phyloP scores from a whole-genome alignment of 1,140 invertebrate genomes.

The Leptinotarsa defecta region DNA sequence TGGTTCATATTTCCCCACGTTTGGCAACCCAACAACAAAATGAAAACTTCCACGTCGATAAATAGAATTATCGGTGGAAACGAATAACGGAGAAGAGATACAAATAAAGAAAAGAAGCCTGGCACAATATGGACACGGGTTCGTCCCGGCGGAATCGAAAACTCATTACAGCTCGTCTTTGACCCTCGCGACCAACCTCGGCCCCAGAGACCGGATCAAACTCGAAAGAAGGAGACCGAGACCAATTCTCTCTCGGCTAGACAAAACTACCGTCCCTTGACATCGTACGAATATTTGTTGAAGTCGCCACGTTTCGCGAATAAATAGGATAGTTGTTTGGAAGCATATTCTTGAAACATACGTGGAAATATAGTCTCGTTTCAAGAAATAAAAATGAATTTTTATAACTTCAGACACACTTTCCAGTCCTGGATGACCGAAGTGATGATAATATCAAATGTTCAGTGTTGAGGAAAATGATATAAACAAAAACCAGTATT shows the following conservation, averaged over 20 bases:
- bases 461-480: too few relatives aligned
- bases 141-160: constrained; percentile 44
- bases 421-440: too few relatives aligned
- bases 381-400: too few relatives aligned
- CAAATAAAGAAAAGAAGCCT: constrained; percentile 20
- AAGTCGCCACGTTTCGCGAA: background rate
- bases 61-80: constrained; percentile 27
- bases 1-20: constrained; percentile 1
- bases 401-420: too few relatives aligned
- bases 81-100: constrained; percentile 22
- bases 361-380: background rate
- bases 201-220: constrained; percentile 37
- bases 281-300: constrained; percentile 15
- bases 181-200: constrained; percentile 43
- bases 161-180: constrained; percentile 49
- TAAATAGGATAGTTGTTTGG: background rate
- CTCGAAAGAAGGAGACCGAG: constrained; percentile 30
- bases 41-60: constrained; percentile 20
- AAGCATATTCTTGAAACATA: background rate
- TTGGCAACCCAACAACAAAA: background rate
- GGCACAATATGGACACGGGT: constrained; percentile 42
- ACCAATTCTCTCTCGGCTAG: constrained; percentile 20
- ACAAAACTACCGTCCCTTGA: constrained; percentile 31
- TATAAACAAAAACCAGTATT: too few relatives aligned
- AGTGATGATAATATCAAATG: too few relatives aligned